A percentile compares a stretch with the other conserved stretches of the same genome.
Conservation (phyloP, 1,140 invertebrate species). For the Drosophila triauraria region DNA sequence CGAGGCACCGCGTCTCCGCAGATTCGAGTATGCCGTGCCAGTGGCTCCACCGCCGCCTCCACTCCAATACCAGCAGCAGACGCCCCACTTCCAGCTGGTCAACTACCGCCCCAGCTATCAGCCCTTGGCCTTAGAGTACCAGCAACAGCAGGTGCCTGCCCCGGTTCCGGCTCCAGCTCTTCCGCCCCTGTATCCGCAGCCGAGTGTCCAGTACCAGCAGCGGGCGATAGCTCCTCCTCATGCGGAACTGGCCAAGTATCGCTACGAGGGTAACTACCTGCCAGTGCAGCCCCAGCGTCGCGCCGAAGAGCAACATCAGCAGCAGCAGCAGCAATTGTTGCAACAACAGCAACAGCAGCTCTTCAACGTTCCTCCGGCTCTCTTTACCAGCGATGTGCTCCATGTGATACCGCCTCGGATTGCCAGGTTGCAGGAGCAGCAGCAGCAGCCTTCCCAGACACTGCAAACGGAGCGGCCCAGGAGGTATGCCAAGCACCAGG, state of each 20-base stretch:
- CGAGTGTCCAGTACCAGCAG: slow-evolving; percentile 65
- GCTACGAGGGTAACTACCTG: slow-evolving; percentile 74
- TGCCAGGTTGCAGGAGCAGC: slow-evolving; percentile 38
- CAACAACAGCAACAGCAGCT: slow-evolving; percentile 35
- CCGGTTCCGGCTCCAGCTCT: slow-evolving; percentile 27
- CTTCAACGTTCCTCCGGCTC: slow-evolving; percentile 64
- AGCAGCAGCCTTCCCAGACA: slow-evolving; percentile 43
- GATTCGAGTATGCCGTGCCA: slow-evolving; percentile 47
- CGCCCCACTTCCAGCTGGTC: slow-evolving; percentile 65
- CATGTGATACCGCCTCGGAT: slow-evolving; percentile 64
- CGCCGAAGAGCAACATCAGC: slow-evolving; percentile 21
- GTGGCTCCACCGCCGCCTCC: slow-evolving; percentile 13
- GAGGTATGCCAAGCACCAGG: slow-evolving; percentile 24
- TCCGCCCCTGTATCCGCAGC: slow-evolving; percentile 53
- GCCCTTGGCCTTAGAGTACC: slow-evolving; percentile 56
- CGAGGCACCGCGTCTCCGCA: slow-evolving; percentile 54
- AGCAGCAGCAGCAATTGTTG: slow-evolving; percentile 30
- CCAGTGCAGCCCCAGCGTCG: slow-evolving; percentile 51
- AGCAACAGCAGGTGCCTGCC: slow-evolving; percentile 56
- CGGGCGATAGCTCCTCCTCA: slow-evolving; percentile 62
- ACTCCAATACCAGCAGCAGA: slow-evolving; percentile 60
- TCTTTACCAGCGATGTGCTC: slow-evolving; percentile 71
- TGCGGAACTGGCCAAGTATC: slow-evolving; percentile 72
- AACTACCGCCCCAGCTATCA: slow-evolving; percentile 64
- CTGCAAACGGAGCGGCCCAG: slow-evolving; percentile 43